Base-by-base conservation (phyloP, 2,113 vertebrate species). In the Butorides virescens region DNA sequence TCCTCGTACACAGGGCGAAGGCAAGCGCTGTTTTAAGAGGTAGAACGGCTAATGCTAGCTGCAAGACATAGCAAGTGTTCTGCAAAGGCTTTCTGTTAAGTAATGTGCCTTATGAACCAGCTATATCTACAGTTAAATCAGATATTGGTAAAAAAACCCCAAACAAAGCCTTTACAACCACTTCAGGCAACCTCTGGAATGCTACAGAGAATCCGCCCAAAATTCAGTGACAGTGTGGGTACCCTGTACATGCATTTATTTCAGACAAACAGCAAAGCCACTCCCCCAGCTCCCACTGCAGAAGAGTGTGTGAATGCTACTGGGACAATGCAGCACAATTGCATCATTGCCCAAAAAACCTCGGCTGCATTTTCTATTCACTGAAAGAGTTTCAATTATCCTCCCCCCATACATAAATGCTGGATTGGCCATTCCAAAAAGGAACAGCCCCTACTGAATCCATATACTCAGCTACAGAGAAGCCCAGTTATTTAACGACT, bases 321-420 rank as follows among this genome's bases (percentile, higher is more conserved):
- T 23, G 66, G 97, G 94, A 97, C 96, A 96, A 93, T 53, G 86
- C 97, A 92, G 94, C 95, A 94, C 61, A 47, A 90, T 61, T 77
- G 95, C 97, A 96, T 95, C 97, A 93, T 13, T 90, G 97, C 97
- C 93, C 73, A 91, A 90, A 93, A 89, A 94, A 92, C 92, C 72
- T 97, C 93, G 62, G 93, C 94, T 92, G 96, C 82, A 78, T 82
- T 92, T 96, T 93, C 93, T 53, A 93, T 96, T 89, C 93, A 93
- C 77, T 80, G 62, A 75, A 39, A 86, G 34, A 32, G 83, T 46
- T 91, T 59, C 81, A 77, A 3, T 74, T 92, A 94, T 81, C 89
- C 78, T 42, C 39, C 26, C 19, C 29, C 65, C 56, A 29, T 6
- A 30, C 76, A 58, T 19, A 89, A 93, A 77, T 14, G 70, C 88